Conservation (phyloP, 2,888 invertebrate genomes). For the Apotomis turbidana region DNA sequence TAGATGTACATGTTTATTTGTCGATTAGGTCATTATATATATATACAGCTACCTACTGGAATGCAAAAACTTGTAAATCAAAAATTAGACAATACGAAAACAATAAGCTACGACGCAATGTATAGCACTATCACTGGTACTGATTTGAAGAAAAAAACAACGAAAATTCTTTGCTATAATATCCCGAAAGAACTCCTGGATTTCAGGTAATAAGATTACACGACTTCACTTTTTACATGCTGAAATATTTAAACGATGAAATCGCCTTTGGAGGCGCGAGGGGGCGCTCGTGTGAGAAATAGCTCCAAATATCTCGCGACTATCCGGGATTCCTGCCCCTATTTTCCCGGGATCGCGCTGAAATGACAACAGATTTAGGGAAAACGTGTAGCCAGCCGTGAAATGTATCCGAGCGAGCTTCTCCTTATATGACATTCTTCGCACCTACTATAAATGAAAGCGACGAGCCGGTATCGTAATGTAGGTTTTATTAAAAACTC, state of each 20-base stretch:
- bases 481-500: conserved; percentile 79
- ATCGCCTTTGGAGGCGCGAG: conserved; percentile 52
- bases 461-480: conserved; percentile 73
- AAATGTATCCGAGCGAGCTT: conserved; percentile 79
- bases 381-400: conserved; percentile 81
- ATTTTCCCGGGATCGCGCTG: conserved; percentile 76
- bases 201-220: conserved; percentile 64
- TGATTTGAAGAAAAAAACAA: background rate
- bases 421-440: conserved; percentile 81
- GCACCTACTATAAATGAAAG: conserved; percentile 72
- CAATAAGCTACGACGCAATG: no score
- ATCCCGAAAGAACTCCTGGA: conserved; percentile 2
- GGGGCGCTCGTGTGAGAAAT: conserved; percentile 74
- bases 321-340: conserved; percentile 76
- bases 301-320: conserved; percentile 76
- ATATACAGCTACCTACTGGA: no score
- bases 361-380: conserved; percentile 83
- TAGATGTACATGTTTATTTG: no score
- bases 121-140: background rate
- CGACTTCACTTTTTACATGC: conserved; percentile 70
- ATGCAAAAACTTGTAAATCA: no score
- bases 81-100: no score
- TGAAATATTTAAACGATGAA: conserved; percentile 76
- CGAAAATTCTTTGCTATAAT: background rate
- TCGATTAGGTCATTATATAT: no score